Base-by-base conservation (phyloP, 2,113 vertebrate genomes). In the Larimichthys polyactis region DNA sequence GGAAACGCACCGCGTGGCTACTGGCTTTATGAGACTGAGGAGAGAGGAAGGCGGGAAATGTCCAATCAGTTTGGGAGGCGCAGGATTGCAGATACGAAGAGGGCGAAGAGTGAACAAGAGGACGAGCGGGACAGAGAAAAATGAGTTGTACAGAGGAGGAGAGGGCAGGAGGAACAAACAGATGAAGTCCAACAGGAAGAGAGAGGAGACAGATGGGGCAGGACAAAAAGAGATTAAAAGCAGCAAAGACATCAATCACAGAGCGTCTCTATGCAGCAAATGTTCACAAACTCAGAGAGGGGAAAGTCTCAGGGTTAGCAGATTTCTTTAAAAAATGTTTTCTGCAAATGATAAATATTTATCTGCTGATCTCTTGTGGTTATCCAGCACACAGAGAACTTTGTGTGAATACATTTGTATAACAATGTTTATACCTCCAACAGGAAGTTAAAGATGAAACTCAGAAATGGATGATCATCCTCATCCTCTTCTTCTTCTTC, bases 1-100 rank as follows among this genome's bases (percentile, higher is more conserved):
- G 96, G 91, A 99, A 98, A 58, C 98, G 95, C 58, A 99, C 98
- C 0, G 97, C 97, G 16, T 95, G 97, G 93, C 96, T 98, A 82
- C 80, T 97, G 0, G 94, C 97, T 76, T 94, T 80, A 4, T 99
- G 97, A 90, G 96, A 97, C 98, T 99, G 83, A 1, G 58, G 79
- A 70, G 48, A 68, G 32, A 84, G 36, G 29, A 73, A 57, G 27
- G 16, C 1, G 22, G 29, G 24, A 48, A 57, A 44, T 3, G 32
- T 22, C 16, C n/a, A 75, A 57, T 51, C 14, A 32, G 49, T 36
- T 32, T 46, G 19, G 36, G 4, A 71, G 32, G 54, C 22, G 16
- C 48, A 5, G 10, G 32, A 49, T 48, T 15, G 22, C 49, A 12
- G 15, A 64, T 10, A 22, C 27, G 27, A 27, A 27, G 27, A 43